Conservation (phyloP, 1,140 invertebrate species). For the Adelges cooleyi region DNA sequence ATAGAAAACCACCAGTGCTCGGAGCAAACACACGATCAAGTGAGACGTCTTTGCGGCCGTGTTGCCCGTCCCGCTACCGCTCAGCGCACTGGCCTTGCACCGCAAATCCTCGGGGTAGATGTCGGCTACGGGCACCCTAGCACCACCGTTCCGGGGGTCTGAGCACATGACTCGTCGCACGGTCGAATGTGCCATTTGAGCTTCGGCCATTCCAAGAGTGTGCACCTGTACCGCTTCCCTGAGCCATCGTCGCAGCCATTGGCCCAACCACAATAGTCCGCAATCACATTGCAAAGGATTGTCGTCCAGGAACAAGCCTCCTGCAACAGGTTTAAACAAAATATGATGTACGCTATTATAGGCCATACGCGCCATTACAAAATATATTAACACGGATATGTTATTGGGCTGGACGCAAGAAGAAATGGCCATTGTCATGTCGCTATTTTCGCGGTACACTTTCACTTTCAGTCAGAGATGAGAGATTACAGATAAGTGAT, state of each 20-base stretch:
- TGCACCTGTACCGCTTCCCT: slow-evolving; percentile 63
- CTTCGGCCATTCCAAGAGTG: slow-evolving; percentile 46
- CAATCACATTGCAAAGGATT: slow-evolving; percentile 80
- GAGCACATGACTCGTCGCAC: slow-evolving; percentile 50
- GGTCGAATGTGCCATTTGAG: slow-evolving; percentile 41
- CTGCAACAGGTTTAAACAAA: slow-evolving; percentile 45
- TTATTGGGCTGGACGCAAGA: too few species aligned
- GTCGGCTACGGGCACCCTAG: slow-evolving; percentile 52
- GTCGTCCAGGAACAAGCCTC: slow-evolving; percentile 66
- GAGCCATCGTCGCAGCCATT: slow-evolving; percentile 75
- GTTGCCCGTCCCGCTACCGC: slow-evolving; percentile 34
- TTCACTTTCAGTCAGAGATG: too few species aligned
- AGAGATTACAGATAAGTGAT: too few species aligned
- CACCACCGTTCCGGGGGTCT: slow-evolving; percentile 47
- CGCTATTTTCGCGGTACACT: too few species aligned
- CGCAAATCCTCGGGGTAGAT: slow-evolving; percentile 59
- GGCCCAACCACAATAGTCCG: slow-evolving; percentile 73
- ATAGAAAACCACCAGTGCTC: slow-evolving; percentile 6
- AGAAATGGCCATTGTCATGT: too few species aligned
- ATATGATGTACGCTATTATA: too few species aligned
- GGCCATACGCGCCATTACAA: neutral
- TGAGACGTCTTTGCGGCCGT: slow-evolving; percentile 20
- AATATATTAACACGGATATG: too few species aligned
- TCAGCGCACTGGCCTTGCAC: slow-evolving; percentile 61
- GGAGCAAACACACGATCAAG: slow-evolving; percentile 6